These are phyloP conservation scores for Psephotus haematonotus DNA, from an alignment of 2,113 vertebrate species.

Conservation along the genomic window DNA sequence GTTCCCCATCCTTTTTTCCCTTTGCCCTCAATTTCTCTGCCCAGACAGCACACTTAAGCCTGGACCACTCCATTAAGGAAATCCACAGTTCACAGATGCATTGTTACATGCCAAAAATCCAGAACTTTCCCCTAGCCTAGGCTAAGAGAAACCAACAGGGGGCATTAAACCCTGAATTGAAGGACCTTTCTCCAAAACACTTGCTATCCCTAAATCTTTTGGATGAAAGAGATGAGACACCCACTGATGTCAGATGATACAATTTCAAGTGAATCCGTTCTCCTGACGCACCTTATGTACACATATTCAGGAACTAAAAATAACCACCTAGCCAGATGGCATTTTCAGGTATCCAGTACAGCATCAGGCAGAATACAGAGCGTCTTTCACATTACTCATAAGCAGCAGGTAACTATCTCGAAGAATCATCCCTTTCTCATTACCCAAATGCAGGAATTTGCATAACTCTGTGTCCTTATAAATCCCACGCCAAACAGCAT, in stretches of 20 bases:
- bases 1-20: not conserved
- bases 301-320: not conserved
- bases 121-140: not conserved
- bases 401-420: not conserved
- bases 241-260: not conserved
- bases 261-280: not conserved
- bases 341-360: not conserved
- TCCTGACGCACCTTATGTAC: not conserved
- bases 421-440: not conserved
- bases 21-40: not conserved
- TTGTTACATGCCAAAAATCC: not conserved
- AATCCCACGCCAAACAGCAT: no score
- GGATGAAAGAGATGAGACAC: not conserved
- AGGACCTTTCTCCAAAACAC: not conserved
- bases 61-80: not conserved
- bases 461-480: not conserved
- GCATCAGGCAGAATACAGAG: not conserved
- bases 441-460: not conserved
- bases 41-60: not conserved
- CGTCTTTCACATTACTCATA: not conserved
- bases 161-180: not conserved
- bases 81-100: not conserved
- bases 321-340: accelerated
- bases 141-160: not conserved
- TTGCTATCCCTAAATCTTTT: not conserved